Conservation (phyloP, 1,140 invertebrate genomes). For the Hyposmocoma kahamanoa region DNA sequence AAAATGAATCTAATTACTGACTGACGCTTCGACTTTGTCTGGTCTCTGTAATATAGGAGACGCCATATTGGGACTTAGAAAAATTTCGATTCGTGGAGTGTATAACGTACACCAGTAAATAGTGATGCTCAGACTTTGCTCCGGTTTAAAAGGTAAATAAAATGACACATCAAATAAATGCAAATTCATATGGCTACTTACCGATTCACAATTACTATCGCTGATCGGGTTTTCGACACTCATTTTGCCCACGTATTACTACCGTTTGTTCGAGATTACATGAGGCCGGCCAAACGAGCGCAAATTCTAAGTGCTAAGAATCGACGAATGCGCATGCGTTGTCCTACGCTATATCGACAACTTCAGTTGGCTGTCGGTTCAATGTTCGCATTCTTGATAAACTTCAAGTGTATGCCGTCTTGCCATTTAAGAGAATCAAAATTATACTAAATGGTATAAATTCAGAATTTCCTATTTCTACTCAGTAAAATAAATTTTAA, state of each 20-base stretch:
- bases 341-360: slow-evolving; percentile 20
- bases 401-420: not conserved
- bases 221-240: slow-evolving; percentile 69
- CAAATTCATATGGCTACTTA: slow-evolving; percentile 47
- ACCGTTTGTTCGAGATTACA: slow-evolving; percentile 57
- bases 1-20: slow-evolving; percentile 13
- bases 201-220: slow-evolving; percentile 65
- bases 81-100: slow-evolving; percentile 76
- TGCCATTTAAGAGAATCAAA: not conserved
- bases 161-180: slow-evolving; percentile 19
- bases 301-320: slow-evolving; percentile 57
- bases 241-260: slow-evolving; percentile 70
- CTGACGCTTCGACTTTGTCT: slow-evolving; percentile 49
- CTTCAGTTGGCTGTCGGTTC: slow-evolving; percentile 52
- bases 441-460: not conserved
- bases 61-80: slow-evolving; percentile 92
- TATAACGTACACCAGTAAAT: slow-evolving; percentile 47
- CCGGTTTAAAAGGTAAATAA: slow-evolving; percentile 17
- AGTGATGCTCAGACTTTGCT: slow-evolving; percentile 19
- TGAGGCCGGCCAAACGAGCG: slow-evolving; percentile 51
- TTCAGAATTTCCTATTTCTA: no score
- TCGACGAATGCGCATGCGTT: slow-evolving; percentile 56
- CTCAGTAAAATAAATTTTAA: no score
- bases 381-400: slow-evolving; percentile 30
- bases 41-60: slow-evolving; percentile 77